Conservation (phyloP, 1,140 invertebrate genomes). For the Paraescarpia echinospica region DNA sequence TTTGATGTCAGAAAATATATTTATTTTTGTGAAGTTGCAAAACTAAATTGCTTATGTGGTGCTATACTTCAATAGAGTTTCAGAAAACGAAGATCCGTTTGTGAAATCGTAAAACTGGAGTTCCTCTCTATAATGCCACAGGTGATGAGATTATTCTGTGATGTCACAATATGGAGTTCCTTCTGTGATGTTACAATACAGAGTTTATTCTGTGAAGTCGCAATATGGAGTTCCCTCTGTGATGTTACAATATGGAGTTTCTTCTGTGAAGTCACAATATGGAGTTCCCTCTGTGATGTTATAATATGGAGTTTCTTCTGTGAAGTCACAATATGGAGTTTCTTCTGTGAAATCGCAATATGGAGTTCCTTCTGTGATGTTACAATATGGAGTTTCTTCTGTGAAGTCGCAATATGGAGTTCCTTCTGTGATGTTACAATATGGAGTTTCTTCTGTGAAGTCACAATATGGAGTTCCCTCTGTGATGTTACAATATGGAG, state of each 20-base stretch:
- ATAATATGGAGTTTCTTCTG: not conserved
- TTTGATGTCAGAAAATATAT: too few species aligned
- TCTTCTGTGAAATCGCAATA: not conserved
- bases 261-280: not conserved
- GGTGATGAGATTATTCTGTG: too few species aligned
- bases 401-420: not conserved
- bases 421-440: not conserved
- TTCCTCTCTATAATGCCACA: not conserved
- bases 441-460: not conserved
- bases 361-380: not conserved
- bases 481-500: not conserved
- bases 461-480: not conserved
- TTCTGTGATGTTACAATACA: not conserved
- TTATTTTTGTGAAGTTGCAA: too few species aligned
- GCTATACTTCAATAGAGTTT: too few species aligned
- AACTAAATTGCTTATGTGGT: too few species aligned
- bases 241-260: not conserved
- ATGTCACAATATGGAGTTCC: not conserved
- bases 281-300: not conserved
- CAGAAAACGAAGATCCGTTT: too few species aligned
- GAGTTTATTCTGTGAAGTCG: too few species aligned
- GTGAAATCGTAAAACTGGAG: too few species aligned
- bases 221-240: not conserved
- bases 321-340: not conserved
- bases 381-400: not conserved